Base-by-base conservation (phyloP, 2,797 vertebrate species). In the Spatula versicolor region DNA sequence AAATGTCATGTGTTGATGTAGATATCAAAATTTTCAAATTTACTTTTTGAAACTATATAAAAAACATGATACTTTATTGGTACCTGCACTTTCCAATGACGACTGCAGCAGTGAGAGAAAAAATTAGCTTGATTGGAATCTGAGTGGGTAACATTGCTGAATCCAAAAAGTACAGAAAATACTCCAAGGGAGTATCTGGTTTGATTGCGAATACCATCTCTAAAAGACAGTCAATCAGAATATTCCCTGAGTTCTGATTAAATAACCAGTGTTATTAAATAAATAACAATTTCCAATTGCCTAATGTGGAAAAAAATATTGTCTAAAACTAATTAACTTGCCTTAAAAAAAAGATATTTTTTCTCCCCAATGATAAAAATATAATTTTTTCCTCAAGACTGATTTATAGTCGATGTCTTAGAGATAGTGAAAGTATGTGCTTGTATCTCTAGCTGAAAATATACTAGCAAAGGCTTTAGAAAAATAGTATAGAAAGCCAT, bases 381-480 rank as follows among this genome's bases (percentile, higher is more conserved):
- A 9, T 11, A 87, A 19, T 46, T 30, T 66, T 81, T 88, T 66
- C 13, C 10, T 71, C 28, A 56, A 39, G 55, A 39, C 30, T 56
- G n/a, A 60, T 9, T 83, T 94, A 43, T 12, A 79, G 3, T 11
- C 58, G 5, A 11, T 54, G 3, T 55, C 45, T 60, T 48, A 18
- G 33, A 76, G 9, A 62, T 19, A 63, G 4, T 0, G 0, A 37
- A 20, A 25, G 10, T 17, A 28, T 62, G 9, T 13, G 48, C 3
- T 54, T 54, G 3, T 55, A 19, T 52, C 11, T 50, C 28, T 37
- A 83, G 35, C 20, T 88, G 56, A 75, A 87, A 79, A 72, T 4
- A 45, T 16, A 33, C 7, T 17, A 46, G 11, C 20, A 37, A 79
- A 54, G 1, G 4, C 4, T 75, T 86, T 77, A 89, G 11, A 91